Evolutionary conservation across 2,113 vertebrate genomes (phyloP).

Genomic region (Trinectes maculatus): DNA sequence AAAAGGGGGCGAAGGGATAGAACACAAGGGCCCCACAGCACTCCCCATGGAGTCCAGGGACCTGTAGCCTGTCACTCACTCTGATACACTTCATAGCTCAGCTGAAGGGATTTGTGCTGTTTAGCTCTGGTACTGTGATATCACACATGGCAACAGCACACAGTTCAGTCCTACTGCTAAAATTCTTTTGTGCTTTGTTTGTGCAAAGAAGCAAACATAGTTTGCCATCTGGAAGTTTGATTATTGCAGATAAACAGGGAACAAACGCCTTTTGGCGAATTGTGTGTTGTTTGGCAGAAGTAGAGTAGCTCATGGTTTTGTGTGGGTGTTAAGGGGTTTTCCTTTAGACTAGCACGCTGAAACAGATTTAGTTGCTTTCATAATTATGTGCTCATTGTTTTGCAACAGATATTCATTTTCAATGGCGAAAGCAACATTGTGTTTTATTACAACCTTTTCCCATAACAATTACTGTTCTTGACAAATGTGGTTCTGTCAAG

Average conservation of each 20-base stretch:
- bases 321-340: no score
- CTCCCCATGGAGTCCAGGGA: conserved; percentile 55
- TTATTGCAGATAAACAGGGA: conserved; percentile 6
- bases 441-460: background rate
- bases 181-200: conserved; percentile 4
- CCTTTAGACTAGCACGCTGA: no score
- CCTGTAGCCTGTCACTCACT: conserved; percentile 64
- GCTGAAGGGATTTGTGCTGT: conserved; percentile 66
- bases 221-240: conserved; percentile 28
- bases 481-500: conserved; percentile 4
- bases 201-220: conserved; percentile 38
- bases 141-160: conserved; percentile 50
- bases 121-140: conserved; percentile 51
- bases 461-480: conserved; percentile 21
- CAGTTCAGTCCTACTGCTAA: conserved; percentile 36
- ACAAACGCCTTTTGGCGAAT: no score
- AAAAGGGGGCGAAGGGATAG: conserved; percentile 26
- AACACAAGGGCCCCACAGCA: conserved; percentile 20
- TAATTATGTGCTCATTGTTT: no score
- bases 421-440: background rate
- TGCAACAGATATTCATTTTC: background rate
- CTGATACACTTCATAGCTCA: conserved; percentile 71
- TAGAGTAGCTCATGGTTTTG: no score
- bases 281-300: no score
- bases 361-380: no score